These are phyloP conservation scores for Charanyca ferruginea DNA, from an alignment of 2,888 invertebrate species.

Conservation along the genomic window DNA sequence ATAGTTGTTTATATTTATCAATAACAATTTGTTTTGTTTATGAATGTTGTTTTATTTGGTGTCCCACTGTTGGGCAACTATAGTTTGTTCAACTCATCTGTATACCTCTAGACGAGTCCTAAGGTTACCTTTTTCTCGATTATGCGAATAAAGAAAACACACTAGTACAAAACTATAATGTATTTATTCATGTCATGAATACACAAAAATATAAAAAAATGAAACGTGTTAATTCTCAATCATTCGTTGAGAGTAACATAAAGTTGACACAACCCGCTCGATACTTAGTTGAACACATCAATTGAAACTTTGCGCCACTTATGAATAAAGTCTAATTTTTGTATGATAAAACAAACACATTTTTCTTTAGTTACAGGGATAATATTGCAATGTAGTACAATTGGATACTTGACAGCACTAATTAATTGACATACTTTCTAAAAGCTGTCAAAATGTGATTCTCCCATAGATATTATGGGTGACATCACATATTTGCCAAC, in stretches of 20 bases:
- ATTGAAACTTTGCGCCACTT: neutral
- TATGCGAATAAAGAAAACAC: constrained; percentile 40
- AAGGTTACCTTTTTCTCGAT: neutral
- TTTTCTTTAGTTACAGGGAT: too few relatives aligned
- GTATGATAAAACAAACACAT: neutral
- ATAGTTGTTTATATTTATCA: constrained; percentile 68
- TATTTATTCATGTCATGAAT: constrained; percentile 64
- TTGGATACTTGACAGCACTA: too few relatives aligned
- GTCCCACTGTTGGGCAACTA: neutral
- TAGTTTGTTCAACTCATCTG: too few relatives aligned
- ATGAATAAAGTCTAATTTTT: constrained; percentile 11
- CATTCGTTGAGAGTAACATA: constrained; percentile 40
- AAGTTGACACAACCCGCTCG: constrained; percentile 57
- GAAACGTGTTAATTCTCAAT: constrained; percentile 44
- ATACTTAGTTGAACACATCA: constrained; percentile 45
- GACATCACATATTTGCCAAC: too few relatives aligned
- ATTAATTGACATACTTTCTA: too few relatives aligned
- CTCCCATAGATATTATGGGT: too few relatives aligned
- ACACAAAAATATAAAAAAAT: constrained; percentile 63
- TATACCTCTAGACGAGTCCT: too few relatives aligned
- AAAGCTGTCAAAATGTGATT: too few relatives aligned
- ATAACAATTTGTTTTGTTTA: constrained; percentile 68
- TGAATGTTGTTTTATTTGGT: constrained; percentile 45
- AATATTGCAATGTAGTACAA: too few relatives aligned
- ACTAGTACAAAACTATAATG: constrained; percentile 58